These are phyloP conservation scores for Procavia capensis DNA, from an alignment of 2,113 vertebrate genomes.

Conservation along the genomic window DNA sequence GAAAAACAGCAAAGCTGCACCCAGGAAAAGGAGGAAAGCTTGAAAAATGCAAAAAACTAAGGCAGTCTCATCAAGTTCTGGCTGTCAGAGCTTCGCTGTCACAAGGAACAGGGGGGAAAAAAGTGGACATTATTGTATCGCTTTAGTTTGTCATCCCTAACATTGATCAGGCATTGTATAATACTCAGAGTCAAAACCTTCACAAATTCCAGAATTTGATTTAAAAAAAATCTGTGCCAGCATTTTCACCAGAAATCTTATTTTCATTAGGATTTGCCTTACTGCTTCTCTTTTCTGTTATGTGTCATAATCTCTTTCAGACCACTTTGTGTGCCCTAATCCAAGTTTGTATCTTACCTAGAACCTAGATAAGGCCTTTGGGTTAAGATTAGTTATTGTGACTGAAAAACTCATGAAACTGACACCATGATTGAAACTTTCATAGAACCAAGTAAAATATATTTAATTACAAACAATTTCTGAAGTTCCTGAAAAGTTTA, in stretches of 20 bases:
- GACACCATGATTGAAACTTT: background rate
- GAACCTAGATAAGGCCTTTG: background rate
- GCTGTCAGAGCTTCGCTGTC: background rate
- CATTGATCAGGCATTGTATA: rapidly evolving
- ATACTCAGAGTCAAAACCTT: rapidly evolving
- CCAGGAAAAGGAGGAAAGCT: background rate
- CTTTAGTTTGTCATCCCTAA: rapidly evolving
- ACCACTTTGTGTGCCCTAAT: background rate
- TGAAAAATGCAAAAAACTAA: background rate
- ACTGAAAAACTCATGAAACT: background rate
- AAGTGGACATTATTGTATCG: rapidly evolving
- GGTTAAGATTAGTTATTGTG: background rate
- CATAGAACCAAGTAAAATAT: background rate
- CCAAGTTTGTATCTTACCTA: background rate
- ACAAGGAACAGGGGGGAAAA: background rate
- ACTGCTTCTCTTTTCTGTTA: background rate
- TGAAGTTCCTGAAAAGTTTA: background rate
- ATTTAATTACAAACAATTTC: background rate
- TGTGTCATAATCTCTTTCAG: background rate
- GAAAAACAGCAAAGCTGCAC: background rate
- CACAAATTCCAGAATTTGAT: background rate
- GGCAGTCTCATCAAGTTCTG: too few relatives aligned
- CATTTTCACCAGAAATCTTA: background rate
- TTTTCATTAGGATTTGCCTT: background rate
- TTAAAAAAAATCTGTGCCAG: too few relatives aligned